Evolutionary conservation across 2,113 vertebrate genomes (phyloP), one percentile per base, ranked within the genome.

Genomic region (Rhynchopsitta pachyrhyncha): DNA sequence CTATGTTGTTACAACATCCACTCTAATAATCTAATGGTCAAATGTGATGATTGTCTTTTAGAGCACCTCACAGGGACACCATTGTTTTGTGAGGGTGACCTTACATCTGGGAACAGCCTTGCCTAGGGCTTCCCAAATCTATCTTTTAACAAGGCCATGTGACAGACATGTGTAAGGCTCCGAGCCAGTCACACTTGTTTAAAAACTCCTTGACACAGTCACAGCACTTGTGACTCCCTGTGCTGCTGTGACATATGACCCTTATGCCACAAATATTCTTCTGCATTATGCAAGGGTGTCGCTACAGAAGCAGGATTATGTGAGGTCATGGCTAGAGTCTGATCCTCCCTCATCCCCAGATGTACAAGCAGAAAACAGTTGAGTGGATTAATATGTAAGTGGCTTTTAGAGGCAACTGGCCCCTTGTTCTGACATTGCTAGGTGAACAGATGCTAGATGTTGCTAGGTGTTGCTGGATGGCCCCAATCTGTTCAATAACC

Each of bases 321-420:
- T 37, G 73, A 92, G 86, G 89, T 91, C 77, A 68, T 47, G 47
- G 81, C 73, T 88, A 47, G 49, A 86, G 76, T 75, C 92, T 94
- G 88, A 95, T 96, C 84, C 96, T 92, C 55, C 64, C 60, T 96
- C 86, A 89, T 71, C 78, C 86, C 62, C 89, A 95, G 60, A 95
- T 84, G 69, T 55, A 89, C 77, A 75, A 91, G 92, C 60, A 95
- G 81, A 95, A 96, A 95, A 93, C 80, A 37, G 57, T 93, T 84
- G 83, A 93, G 69, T 92, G 80, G 88, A 96, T 97, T 96, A 97
- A 88, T 86, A 86, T 71, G 18, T 96, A 97, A 96, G 91, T 94
- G 88, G 91, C 77, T 97, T 97, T 96, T 82, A 93, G 52, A 93
- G 69, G 77, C 33, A 95, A 91, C 80, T 91, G 69, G 60, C 55